phyloP scores from a whole-genome alignment of 1,140 invertebrate genomes.

The Goniozus legneri region DNA sequence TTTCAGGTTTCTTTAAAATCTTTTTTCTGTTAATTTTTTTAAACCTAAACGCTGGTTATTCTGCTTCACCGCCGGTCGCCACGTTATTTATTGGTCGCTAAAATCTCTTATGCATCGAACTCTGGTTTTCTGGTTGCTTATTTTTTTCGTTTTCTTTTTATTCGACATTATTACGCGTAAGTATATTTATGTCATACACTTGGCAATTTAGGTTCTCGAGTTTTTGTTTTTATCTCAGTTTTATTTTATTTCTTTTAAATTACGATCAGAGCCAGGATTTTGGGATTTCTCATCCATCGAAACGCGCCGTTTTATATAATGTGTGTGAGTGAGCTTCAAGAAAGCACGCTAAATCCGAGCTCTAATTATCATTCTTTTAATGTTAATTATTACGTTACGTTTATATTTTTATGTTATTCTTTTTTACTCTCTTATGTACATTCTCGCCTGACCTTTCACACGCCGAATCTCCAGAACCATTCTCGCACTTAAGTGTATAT shows the following conservation, averaged over 20 bases:
- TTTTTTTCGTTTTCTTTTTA: not conserved
- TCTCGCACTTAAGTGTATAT: constrained; percentile 10
- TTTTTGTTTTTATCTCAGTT: too few relatives aligned
- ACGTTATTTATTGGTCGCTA: not conserved
- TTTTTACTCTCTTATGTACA: constrained; percentile 21
- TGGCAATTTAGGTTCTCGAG: constrained; percentile 15
- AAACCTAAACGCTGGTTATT: not conserved
- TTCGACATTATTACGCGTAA: not conserved
- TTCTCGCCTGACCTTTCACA: constrained; percentile 10
- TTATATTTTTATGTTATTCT: too few relatives aligned
- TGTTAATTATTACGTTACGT: too few relatives aligned
- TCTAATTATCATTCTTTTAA: too few relatives aligned
- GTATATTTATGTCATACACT: constrained; percentile 7
- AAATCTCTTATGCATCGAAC: not conserved
- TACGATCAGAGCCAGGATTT: too few relatives aligned
- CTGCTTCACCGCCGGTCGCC: too few relatives aligned
- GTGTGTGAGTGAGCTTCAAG: too few relatives aligned
- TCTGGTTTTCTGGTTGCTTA: not conserved
- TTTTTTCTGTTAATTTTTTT: not conserved
- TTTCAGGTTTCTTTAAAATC: not conserved
- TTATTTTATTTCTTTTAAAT: too few relatives aligned
- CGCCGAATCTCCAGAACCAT: constrained; percentile 10
- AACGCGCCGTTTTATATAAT: too few relatives aligned
- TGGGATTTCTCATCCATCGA: too few relatives aligned
- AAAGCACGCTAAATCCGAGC: too few relatives aligned